Evolutionary conservation across 2,113 vertebrate genomes (phyloP), one percentile per base, ranked within the genome.

Genomic region (Cnemophilus loriae): DNA sequence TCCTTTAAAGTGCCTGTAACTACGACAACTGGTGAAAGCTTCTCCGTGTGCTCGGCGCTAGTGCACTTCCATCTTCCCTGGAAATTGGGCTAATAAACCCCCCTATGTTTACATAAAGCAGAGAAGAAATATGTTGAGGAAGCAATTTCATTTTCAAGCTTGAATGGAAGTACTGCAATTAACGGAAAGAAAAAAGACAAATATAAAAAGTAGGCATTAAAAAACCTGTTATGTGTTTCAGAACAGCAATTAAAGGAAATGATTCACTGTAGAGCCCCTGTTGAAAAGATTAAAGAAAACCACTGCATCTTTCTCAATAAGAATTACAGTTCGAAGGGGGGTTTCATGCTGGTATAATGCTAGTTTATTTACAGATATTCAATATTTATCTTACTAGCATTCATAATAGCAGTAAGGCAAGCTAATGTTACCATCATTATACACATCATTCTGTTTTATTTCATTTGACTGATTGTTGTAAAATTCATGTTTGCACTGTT

Each of bases 171-270:
- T 33, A 77, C 52, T 59, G 82, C 96, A 96, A 96, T 93, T 94
- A 96, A 92, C n/a, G 12, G 85, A 55, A 86, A 94, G 79, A 60
- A 96, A 91, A 95, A 95, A 90, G 82, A 86, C 81, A 95, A 92
- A 96, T 96, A 95, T 80, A 94, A 94, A 88, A 96, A 86, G 59
- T 39, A 93, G 75, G 71, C 93, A 94, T 95, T 86, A 95, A 94
- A 94, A 93, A 69, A 30, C 10, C 79, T 63, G 91, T 88, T 89
- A 41, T 56, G 27, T 92, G 44, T 92, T 96, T 95, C 87, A 96
- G 95, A 92, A 68, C 28, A 90, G 83, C 88, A 96, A 90, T 93
- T 95, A 95, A 94, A 96, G 60, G 50, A 78, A 95, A 86, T 88
- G 87, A 93, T 96, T 95, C 79, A 92, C 56, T n/a, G 52, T 39